Evolutionary conservation across 2,888 invertebrate species (phyloP), one percentile per base, ranked within the genome.

Genomic region (Philereme vetulata): DNA sequence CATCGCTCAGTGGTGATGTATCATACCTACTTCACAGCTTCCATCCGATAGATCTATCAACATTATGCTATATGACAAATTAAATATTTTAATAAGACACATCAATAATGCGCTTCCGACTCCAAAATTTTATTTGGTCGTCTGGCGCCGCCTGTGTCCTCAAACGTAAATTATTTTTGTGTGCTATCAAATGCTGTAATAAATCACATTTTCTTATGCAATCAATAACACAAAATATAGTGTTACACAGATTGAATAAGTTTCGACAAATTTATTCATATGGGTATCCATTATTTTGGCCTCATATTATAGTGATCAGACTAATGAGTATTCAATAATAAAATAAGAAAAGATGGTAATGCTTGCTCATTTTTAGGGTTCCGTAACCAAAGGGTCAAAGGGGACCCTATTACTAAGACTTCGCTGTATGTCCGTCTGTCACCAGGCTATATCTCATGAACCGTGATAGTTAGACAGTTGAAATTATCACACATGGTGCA

Each of bases 231-330:
- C 59, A 65, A 65, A 49, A 66, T 60, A 65, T 66, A 66, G 64
- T 65, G 56, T 63, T 64, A 66, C 54, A 64, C 56, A 56, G 61
- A 66, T 68, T 72, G 68, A 67, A 74, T 75, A 62, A 67, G 54
- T 60, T 65, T 62, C 61, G 45, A 56, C 49, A 57, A 65, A 70
- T 64, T 59, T 67, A 78, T 78, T 74, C 71, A 74, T 74, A 64
- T 71, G 62, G 62, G 59, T 58, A 64, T 64, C 49, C 53, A 64
- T 61, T 60, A 60, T 11, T 63, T 59, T 69, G 69, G 67, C 67
- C 67, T 61, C 61, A n/a, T n/a, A n/a, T n/a, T n/a, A n/a, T 61
- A 49, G 60, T 51, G 51, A 47, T 67, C 60, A 68, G 67, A 65
- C 65, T 40, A 48, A 64, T 62, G 60, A 34, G 48, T 45, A 45